A percentile compares a stretch with the other conserved stretches of the same genome.
Conservation (phyloP, 2,888 invertebrate genomes). For the Clusia tigrina region DNA sequence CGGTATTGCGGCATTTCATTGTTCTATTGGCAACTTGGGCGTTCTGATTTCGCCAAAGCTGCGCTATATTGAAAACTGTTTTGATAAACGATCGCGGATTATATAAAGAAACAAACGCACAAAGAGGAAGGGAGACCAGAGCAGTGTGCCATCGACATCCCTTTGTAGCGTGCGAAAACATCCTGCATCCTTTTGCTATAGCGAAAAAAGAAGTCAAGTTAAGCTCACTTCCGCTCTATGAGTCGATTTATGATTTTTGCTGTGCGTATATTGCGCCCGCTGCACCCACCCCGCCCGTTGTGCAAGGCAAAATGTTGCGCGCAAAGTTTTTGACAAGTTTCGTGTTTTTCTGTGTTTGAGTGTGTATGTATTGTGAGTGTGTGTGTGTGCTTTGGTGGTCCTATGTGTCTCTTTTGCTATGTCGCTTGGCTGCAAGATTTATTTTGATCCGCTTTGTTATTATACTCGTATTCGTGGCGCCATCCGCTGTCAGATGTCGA, state of each 20-base stretch:
- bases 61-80: slow-evolving; percentile 39
- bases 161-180: neutral
- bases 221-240: neutral
- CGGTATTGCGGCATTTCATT: neutral
- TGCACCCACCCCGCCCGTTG: neutral
- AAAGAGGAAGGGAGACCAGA: neutral
- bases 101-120: slow-evolving; percentile 8
- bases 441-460: slow-evolving; percentile 19
- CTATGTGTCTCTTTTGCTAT: neutral
- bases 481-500: slow-evolving; percentile 16
- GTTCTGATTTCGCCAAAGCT: neutral
- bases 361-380: neutral
- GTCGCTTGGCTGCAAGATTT: slow-evolving; percentile 15
- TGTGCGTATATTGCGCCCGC: neutral
- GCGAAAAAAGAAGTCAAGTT: neutral
- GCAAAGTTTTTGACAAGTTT: slow-evolving; percentile 2
- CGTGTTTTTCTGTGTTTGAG: neutral
- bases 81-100: slow-evolving; percentile 42
- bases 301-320: neutral
- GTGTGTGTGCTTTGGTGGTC: neutral
- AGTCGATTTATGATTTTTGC: slow-evolving; percentile 24
- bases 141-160: neutral
- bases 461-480: slow-evolving; percentile 21
- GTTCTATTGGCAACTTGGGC: neutral
- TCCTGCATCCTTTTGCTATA: neutral